These are phyloP conservation scores for Calliphora vicina DNA, from an alignment of 1,140 invertebrate species.

Conservation along the genomic window DNA sequence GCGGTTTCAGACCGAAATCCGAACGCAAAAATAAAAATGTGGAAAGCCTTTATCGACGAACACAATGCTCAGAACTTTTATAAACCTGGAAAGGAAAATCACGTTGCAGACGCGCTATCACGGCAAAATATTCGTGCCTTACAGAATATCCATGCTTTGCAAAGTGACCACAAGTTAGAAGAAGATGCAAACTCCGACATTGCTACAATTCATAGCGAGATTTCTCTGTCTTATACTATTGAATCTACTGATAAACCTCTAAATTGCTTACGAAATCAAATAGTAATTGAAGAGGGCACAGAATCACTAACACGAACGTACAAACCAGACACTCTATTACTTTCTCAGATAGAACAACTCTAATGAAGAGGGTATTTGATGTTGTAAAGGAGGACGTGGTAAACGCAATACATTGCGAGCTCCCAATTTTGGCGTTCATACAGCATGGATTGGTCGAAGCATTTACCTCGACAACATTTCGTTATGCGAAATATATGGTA, in stretches of 20 bases:
- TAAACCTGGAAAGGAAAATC: constrained; percentile 58
- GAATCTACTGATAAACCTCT: constrained; percentile 40
- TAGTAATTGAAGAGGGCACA: constrained; percentile 34
- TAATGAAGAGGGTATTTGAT: constrained; percentile 2
- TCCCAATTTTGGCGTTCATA: constrained; percentile 14
- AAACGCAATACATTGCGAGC: constrained; percentile 45
- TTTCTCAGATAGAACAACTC: constrained; percentile 26
- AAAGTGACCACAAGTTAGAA: background rate
- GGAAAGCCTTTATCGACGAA: constrained; percentile 65
- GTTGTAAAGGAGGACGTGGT: constrained; percentile 27
- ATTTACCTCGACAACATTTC: constrained; percentile 13
- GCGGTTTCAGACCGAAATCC: constrained; percentile 63
- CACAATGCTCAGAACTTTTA: constrained; percentile 56
- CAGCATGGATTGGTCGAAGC: constrained; percentile 2
- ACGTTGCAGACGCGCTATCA: constrained; percentile 56
- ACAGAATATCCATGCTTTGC: background rate
- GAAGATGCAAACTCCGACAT: background rate
- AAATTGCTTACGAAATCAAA: constrained; percentile 42
- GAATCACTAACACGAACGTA: background rate
- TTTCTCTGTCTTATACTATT: constrained; percentile 38
- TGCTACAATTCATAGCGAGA: constrained; percentile 40
- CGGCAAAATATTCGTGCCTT: constrained; percentile 36
- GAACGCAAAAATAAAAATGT: constrained; percentile 64
- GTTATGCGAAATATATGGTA: background rate
- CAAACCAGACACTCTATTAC: constrained; percentile 33